Percentiles rank a stretch among this genome's conserved stretches.
Evolutionary conservation across 2,113 vertebrate species (phyloP).

Genomic region (Nothocercus julius): DNA sequence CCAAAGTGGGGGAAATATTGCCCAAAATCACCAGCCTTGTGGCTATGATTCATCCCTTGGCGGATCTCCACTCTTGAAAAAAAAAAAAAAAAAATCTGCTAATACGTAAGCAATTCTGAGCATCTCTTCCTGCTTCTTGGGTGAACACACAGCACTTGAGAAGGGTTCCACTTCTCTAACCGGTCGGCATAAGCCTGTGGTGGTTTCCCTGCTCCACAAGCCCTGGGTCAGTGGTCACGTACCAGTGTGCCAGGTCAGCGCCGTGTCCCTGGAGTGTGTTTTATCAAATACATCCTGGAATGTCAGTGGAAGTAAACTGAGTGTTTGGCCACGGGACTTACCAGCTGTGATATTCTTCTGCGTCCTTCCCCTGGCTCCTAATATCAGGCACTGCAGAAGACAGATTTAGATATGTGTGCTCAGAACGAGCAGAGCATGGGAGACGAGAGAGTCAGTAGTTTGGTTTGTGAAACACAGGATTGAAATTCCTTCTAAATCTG

Average conservation of each 20-base stretch:
- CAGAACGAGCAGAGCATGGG: no score
- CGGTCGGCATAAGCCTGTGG: fast-evolving
- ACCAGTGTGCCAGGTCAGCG: neutral
- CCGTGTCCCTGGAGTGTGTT: neutral
- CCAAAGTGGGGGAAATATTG: neutral
- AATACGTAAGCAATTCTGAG: neutral
- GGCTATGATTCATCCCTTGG: neutral
- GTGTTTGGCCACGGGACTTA: neutral
- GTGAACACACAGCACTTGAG: fast-evolving
- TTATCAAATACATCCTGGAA: neutral
- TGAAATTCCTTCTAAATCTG: no score
- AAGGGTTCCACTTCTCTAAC: neutral
- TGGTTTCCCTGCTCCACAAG: neutral
- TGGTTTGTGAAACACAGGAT: no score
- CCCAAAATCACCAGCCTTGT: neutral
- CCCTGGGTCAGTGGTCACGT: fast-evolving
- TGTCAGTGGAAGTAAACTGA: neutral
- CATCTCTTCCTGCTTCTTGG: neutral
- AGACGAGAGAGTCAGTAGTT: no score
- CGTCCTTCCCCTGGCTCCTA: no score
- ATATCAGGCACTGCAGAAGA: no score
- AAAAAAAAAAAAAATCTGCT: neutral
- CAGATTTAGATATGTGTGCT: no score
- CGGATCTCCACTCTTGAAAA: neutral
- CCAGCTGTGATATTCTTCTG: neutral